Conservation (phyloP, 1,140 invertebrate species). For the Anthonomus grandis region DNA sequence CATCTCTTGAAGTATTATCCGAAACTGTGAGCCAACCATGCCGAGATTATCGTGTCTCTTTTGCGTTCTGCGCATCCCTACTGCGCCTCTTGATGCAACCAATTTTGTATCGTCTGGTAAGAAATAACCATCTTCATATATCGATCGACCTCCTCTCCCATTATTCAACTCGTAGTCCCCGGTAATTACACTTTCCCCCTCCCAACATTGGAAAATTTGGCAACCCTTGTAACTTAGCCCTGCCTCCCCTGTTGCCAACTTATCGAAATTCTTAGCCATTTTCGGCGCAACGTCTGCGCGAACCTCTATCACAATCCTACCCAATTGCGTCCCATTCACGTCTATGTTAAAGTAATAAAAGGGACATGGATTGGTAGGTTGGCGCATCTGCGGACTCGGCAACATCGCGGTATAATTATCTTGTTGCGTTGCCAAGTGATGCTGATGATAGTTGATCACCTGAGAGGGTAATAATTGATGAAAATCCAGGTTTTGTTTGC, state of each 20-base stretch:
- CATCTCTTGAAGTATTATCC: constrained; percentile 77
- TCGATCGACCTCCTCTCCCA: constrained; percentile 72
- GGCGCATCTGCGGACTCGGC: constrained; percentile 51
- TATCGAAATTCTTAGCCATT: constrained; percentile 86
- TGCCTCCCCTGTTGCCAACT: constrained; percentile 73
- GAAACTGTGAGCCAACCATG: constrained; percentile 80
- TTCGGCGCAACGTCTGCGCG: constrained; percentile 81
- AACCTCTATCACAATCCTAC: constrained; percentile 79
- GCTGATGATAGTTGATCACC: constrained; percentile 51
- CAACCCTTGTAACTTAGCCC: constrained; percentile 78
- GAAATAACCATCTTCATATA: constrained; percentile 74
- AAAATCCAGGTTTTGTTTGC: constrained; percentile 58
- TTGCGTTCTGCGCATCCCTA: constrained; percentile 79
- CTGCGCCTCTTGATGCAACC: constrained; percentile 69
- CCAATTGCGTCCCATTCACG: constrained; percentile 65
- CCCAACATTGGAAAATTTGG: constrained; percentile 78
- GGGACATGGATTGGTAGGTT: constrained; percentile 59
- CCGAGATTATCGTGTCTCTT: constrained; percentile 75
- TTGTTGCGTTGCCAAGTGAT: constrained; percentile 32
- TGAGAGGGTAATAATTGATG: constrained; percentile 23
- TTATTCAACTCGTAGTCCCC: constrained; percentile 81
- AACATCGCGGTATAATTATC: constrained; percentile 45
- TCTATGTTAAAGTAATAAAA: constrained; percentile 76
- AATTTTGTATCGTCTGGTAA: constrained; percentile 79
- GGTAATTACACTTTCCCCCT: constrained; percentile 74